phyloP scores from a whole-genome alignment of 1,140 invertebrate species.

The Orius insidiosus region DNA sequence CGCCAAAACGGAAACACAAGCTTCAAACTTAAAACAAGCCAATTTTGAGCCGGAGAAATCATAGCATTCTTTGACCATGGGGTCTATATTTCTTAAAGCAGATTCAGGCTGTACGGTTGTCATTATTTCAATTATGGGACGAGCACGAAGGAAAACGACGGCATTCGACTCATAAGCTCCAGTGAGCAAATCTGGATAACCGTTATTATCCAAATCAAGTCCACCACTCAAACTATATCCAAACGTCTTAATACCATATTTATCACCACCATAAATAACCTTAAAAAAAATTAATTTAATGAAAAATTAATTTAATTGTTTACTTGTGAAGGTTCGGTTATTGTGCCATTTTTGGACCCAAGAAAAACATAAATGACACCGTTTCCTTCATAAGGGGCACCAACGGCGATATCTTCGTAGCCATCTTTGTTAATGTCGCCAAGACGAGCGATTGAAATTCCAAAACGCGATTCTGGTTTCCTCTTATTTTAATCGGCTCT shows the following conservation, averaged over 20 bases:
- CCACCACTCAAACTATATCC: constrained; percentile 80
- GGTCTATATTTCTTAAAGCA: constrained; percentile 60
- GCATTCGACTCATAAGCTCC: constrained; percentile 71
- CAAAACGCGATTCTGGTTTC: constrained; percentile 62
- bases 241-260: constrained; percentile 48
- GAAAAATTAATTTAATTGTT: background rate
- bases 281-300: background rate
- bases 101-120: constrained; percentile 41
- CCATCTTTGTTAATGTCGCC: constrained; percentile 86
- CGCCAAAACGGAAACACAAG: constrained; percentile 53
- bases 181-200: constrained; percentile 78
- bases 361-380: constrained; percentile 77
- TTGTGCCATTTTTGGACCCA: constrained; percentile 56
- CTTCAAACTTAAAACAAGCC: constrained; percentile 73
- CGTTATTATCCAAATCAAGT: constrained; percentile 77
- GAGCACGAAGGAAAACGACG: constrained; percentile 51
- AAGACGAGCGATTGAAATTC: constrained; percentile 64
- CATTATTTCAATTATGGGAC: constrained; percentile 70
- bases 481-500: constrained; percentile 40
- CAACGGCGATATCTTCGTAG: constrained; percentile 75
- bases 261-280: constrained; percentile 29
- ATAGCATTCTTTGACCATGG: constrained; percentile 49
- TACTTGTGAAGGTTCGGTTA: constrained; percentile 56
- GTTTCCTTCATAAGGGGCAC: constrained; percentile 74
- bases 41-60: constrained; percentile 43